Percentiles rank a stretch among this genome's conserved stretches.
phyloP scores from a whole-genome alignment of 2,113 vertebrate genomes.

The Toxostoma redivivum region DNA sequence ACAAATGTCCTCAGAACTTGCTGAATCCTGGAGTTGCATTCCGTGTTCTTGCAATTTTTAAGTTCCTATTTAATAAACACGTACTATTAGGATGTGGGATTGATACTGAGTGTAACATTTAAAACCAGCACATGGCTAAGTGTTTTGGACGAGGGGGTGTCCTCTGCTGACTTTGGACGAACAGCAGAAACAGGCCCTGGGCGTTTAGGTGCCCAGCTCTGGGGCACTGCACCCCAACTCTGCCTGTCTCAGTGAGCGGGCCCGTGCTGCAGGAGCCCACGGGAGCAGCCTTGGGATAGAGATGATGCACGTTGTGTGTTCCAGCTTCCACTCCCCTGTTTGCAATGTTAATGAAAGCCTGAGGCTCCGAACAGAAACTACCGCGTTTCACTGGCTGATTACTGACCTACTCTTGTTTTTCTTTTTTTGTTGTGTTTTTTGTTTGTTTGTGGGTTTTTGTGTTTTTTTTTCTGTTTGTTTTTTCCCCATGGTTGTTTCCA shows the following conservation, averaged over 20 bases:
- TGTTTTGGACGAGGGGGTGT: neutral
- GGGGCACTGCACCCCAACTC: neutral
- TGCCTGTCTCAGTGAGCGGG: accelerated
- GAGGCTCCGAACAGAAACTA: neutral
- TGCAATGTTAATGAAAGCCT: neutral
- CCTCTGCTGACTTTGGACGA: neutral
- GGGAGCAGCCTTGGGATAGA: neutral
- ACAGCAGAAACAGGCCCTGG: neutral
- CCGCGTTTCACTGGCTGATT: neutral
- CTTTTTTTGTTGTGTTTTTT: neutral
- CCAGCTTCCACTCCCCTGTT: neutral
- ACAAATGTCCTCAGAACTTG: neutral
- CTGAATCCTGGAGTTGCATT: neutral
- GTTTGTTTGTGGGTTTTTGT: too few relatives aligned
- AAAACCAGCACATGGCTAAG: accelerated
- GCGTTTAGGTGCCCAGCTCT: neutral
- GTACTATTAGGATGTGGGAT: accelerated
- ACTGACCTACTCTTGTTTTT: neutral
- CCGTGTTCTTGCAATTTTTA: accelerated
- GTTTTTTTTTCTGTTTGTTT: neutral
- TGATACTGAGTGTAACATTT: neutral
- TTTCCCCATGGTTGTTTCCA: neutral
- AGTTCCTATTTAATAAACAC: neutral
- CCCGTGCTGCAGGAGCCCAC: neutral
- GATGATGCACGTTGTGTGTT: accelerated